These are phyloP conservation scores for Callithrix jacchus DNA, from an alignment of 2,113 vertebrate species.

Conservation along the genomic window DNA sequence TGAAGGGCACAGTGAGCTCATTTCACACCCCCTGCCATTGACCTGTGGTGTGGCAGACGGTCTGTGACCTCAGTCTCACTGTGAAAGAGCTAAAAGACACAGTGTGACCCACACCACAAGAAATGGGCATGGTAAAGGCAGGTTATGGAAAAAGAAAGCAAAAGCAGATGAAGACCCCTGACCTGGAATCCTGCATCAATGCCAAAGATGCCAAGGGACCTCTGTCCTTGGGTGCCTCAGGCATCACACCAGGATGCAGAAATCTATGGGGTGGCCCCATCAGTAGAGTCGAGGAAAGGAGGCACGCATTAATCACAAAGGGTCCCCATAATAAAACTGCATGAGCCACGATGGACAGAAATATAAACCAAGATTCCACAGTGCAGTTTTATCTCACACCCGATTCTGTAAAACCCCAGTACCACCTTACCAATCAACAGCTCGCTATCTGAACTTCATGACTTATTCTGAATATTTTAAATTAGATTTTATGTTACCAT, in stretches of 20 bases:
- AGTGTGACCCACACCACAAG: accelerated
- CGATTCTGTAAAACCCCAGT: too few species aligned
- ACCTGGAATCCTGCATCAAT: background rate
- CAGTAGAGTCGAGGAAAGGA: background rate
- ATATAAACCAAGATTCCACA: background rate
- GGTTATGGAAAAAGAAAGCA: background rate
- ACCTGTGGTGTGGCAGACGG: accelerated
- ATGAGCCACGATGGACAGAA: background rate
- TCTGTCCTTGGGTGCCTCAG: background rate
- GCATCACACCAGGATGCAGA: background rate
- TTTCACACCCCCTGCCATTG: too few species aligned
- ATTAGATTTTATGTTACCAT: background rate
- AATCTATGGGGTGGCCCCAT: background rate
- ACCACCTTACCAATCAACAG: background rate
- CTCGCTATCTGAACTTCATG: accelerated
- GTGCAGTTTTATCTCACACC: accelerated
- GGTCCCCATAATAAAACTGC: accelerated
- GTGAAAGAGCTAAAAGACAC: background rate
- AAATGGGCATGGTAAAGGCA: background rate
- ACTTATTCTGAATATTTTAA: background rate
- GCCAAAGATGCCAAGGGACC: background rate
- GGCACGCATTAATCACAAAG: background rate
- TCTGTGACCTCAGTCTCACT: background rate
- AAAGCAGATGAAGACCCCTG: background rate
- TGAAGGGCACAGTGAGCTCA: accelerated